Percentiles rank a stretch among this genome's conserved stretches.
These are phyloP conservation scores for Pentamera pediparva DNA, from an alignment of 53 echinoderm and acorn worm genomes.

Conservation along the genomic window DNA sequence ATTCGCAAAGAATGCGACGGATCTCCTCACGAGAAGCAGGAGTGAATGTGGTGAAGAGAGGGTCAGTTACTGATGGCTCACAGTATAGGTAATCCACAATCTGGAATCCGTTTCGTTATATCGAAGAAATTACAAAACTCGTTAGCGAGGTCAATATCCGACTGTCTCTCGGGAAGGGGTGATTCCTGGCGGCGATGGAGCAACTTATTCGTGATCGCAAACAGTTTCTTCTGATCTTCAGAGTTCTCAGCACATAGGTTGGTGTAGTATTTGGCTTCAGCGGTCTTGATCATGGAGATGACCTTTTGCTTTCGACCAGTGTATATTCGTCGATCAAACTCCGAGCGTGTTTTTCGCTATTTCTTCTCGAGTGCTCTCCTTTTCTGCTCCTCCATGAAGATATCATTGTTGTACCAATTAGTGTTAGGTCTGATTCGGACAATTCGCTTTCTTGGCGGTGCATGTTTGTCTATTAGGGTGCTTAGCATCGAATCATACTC, in stretches of 20 bases:
- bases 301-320: slow-evolving; percentile 12
- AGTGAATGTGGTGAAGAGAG: background rate
- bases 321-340: slow-evolving; percentile 31
- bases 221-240: slow-evolving; percentile 34
- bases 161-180: slow-evolving; percentile 9
- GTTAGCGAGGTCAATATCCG: slow-evolving; percentile 17
- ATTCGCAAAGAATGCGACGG: too few relatives aligned
- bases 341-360: slow-evolving; percentile 27
- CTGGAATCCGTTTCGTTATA: slow-evolving; percentile 13
- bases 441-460: slow-evolving; percentile 16
- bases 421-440: slow-evolving; percentile 23
- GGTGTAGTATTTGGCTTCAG: slow-evolving; percentile 14
- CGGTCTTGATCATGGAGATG: slow-evolving; percentile 5
- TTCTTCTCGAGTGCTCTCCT: slow-evolving; percentile 9
- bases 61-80: background rate
- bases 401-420: slow-evolving; percentile 30
- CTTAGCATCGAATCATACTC: background rate
- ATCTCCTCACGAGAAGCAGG: too few relatives aligned
- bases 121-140: slow-evolving; percentile 30
- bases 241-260: slow-evolving; percentile 1
- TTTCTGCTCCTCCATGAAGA: background rate
- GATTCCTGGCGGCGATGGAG: slow-evolving; percentile 21
- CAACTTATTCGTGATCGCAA: slow-evolving; percentile 8
- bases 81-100: background rate
- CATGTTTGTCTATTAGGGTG: slow-evolving; percentile 12